Base-by-base conservation (phyloP, 1,140 invertebrate genomes). In the Drosophila gunungcola region DNA sequence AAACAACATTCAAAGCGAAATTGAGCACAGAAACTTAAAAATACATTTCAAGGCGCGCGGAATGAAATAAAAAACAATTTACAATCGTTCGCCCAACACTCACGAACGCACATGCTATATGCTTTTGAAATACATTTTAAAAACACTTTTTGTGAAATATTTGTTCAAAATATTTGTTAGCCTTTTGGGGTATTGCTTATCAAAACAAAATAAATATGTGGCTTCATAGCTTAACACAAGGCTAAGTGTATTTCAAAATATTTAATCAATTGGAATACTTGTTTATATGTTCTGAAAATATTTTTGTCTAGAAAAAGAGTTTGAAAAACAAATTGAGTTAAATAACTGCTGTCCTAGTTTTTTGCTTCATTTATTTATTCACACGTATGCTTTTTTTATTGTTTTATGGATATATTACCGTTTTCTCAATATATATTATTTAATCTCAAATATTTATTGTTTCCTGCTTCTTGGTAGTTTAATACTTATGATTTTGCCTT, bases 21-120 rank as follows among this genome's bases (percentile, higher is more conserved):
- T 77, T 88, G 84, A 72, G 83, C 77, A 83, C 80, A 79, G 58
- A 88, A 83, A 88, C 79, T 88, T 88, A 88, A 89, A 88, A 88
- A 88, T 88, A 88, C 55, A 83, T 89, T 89, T 88, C 84, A 89
- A 88, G 84, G 83, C 80, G 82, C 62, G 58, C 48, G 69, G 73
- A 42, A 76, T 86, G 67, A 78, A 82, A 79, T 82, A 78, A 86
- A 83, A 76, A 68, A 84, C 53, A 54, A 51, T 63, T 74, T 73
- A 76, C 55, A 79, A 69, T 58, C 54, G 32, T 27, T 32, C 56
- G 46, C 68, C 42, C 46, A 49, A 69, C 57, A 56, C 21, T 41
- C 45, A 51, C 21, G 25, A 3, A 39, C 42, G 43, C 42, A 48
- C 43, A 41, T 42, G 36, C 12, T 57, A 7, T 39, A 57, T 13